Percentiles rank a stretch among this genome's conserved stretches.
Conservation (phyloP, 2,888 invertebrate genomes). For the Plagodis dolabraria region DNA sequence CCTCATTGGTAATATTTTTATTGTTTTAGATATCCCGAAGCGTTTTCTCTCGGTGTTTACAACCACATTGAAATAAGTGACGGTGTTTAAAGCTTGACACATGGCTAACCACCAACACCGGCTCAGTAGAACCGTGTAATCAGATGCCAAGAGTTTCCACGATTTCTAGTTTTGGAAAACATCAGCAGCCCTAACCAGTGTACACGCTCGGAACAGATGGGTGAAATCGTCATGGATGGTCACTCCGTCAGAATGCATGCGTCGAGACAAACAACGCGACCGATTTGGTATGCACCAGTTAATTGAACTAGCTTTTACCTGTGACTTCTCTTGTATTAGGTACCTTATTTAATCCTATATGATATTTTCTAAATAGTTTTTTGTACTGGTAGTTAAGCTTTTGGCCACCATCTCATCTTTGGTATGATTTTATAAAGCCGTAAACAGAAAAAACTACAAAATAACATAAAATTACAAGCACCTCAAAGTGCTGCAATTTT, state of each 20-base stretch:
- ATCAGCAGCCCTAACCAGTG: slow-evolving; percentile 7
- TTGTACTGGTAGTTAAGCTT: too few relatives aligned
- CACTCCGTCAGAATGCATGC: slow-evolving; percentile 60
- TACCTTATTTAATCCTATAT: too few relatives aligned
- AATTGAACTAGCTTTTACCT: slow-evolving; percentile 12
- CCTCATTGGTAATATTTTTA: too few relatives aligned
- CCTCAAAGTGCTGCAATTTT: too few relatives aligned
- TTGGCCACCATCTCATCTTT: too few relatives aligned
- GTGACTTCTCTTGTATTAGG: not conserved
- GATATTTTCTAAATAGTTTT: too few relatives aligned
- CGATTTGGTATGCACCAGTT: slow-evolving; percentile 39
- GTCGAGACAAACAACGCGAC: slow-evolving; percentile 46
- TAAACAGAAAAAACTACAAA: too few relatives aligned
- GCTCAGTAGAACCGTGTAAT: slow-evolving; percentile 3
- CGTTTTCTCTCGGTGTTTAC: too few relatives aligned
- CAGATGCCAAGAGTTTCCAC: slow-evolving; percentile 10
- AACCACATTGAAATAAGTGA: too few relatives aligned
- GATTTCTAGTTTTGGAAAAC: slow-evolving; percentile 17
- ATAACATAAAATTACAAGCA: too few relatives aligned
- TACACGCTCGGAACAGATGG: slow-evolving; percentile 37
- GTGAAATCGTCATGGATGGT: slow-evolving; percentile 70
- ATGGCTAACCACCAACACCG: not conserved
- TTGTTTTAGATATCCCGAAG: too few relatives aligned
- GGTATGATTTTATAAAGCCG: too few relatives aligned
- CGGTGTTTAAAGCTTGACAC: not conserved